Evolutionary conservation across 1,140 invertebrate genomes (phyloP).

Genomic region (Lucilia sericata): DNA sequence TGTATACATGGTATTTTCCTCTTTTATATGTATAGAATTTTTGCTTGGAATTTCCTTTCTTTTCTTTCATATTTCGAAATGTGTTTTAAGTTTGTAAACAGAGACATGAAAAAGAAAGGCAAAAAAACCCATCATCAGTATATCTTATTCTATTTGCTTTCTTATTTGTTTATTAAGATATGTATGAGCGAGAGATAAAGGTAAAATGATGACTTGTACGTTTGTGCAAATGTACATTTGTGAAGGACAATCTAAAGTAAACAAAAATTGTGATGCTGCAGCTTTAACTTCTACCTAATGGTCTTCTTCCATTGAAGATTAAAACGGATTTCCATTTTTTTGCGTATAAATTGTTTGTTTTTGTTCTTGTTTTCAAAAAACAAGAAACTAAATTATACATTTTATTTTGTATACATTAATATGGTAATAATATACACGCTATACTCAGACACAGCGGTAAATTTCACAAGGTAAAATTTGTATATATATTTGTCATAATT

Average conservation of each 20-base stretch:
- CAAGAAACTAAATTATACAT: no score
- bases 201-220: neutral
- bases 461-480: no score
- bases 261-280: neutral
- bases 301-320: no score
- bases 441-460: no score
- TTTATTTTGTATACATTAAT: neutral
- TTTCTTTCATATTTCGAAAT: neutral
- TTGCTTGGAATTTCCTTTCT: neutral
- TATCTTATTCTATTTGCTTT: no score
- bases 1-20: neutral
- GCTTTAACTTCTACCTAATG: neutral
- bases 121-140: no score
- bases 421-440: neutral
- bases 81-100: neutral
- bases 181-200: neutral
- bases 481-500: no score
- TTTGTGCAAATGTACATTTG: neutral
- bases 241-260: neutral
- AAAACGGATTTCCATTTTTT: no score
- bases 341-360: no score
- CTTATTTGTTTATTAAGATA: no score
- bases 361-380: no score
- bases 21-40: neutral
- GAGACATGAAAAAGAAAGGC: no score